A percentile compares a stretch with the other conserved stretches of the same genome.
These are phyloP conservation scores for Drosophila varians DNA, from an alignment of 1,140 invertebrate species.

Conservation along the genomic window DNA sequence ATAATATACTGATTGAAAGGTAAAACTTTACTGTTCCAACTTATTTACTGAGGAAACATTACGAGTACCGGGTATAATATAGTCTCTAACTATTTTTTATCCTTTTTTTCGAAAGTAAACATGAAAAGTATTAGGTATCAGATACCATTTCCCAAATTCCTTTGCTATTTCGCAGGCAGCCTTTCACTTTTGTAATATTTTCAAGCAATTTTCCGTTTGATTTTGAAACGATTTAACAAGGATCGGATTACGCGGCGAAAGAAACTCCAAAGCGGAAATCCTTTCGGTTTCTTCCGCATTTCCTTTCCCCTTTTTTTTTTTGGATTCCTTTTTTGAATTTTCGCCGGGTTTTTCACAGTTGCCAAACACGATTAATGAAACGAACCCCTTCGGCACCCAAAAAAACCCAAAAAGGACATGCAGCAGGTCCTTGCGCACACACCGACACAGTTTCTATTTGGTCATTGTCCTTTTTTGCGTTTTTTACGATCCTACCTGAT, in stretches of 20 bases:
- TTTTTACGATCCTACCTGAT: constrained; percentile 21
- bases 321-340: background rate
- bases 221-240: constrained; percentile 28
- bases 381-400: constrained; percentile 46
- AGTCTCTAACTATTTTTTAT: no score
- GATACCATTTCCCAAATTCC: background rate
- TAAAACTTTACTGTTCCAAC: no score
- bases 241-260: constrained; percentile 61
- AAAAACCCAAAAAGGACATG: constrained; percentile 44
- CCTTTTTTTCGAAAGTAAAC: no score
- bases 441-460: constrained; percentile 50
- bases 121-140: background rate
- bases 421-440: constrained; percentile 42
- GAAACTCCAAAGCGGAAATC: constrained; percentile 57
- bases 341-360: constrained; percentile 26
- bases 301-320: constrained; percentile 15
- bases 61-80: no score
- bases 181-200: constrained; percentile 69
- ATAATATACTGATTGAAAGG: no score
- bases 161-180: constrained; percentile 37
- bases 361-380: constrained; percentile 75
- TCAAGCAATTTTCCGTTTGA: constrained; percentile 40
- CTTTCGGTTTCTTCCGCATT: constrained; percentile 74
- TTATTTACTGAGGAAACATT: no score
- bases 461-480: constrained; percentile 76